Evolutionary conservation across 2,113 vertebrate genomes (phyloP), one percentile per base, ranked within the genome.

Genomic region (Otolemur garnettii): DNA sequence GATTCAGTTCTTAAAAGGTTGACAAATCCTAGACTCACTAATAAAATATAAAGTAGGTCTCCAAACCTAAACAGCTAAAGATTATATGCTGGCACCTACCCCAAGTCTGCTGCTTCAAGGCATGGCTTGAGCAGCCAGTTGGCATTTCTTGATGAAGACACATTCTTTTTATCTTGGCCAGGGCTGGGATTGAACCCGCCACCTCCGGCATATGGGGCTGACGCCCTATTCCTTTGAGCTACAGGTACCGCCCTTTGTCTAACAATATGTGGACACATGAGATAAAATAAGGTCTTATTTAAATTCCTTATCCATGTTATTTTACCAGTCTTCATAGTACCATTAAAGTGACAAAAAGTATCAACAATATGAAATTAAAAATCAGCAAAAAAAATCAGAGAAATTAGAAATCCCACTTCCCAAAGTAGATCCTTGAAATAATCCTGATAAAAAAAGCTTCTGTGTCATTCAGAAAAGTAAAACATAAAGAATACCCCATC

Each of bases 401-500:
- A 81, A 91, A 38, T 85, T 72, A 60, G 18, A 85, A 94, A 35
- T n/a, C 21, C 53, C 17, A 71, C 7, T 87, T 82, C 30, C 30
- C 24, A 35, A 92, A 81, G 53, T 22, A 78, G 9, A 9, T 45
- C n/a, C 15, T 64, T 38, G 57, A 85, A 75, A 83, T 82, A 95
- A 85, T n/a, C 50, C 15, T 71, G 19, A 92, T 66, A 13, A 87
- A 91, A 91, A 79, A 84, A 38, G 1, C 5, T 79, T 95, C 81
- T 22, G 1, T 60, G n/a, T 64, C 79, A 68, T 72, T 94, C 22
- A 71, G 42, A 60, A 90, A 90, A 95, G 10, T 92, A 14, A 95
- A 90, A 82, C 26, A 87, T 74, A 45, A 94, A 92, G 91, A 24
- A 42, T 3, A 93, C 92, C 30, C 17, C 15, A 92, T 38, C 69